A percentile compares a stretch with the other conserved stretches of the same genome.
These are phyloP conservation scores for Hippocampus barbouri DNA, from an alignment of 2,113 vertebrate species.

Conservation along the genomic window DNA sequence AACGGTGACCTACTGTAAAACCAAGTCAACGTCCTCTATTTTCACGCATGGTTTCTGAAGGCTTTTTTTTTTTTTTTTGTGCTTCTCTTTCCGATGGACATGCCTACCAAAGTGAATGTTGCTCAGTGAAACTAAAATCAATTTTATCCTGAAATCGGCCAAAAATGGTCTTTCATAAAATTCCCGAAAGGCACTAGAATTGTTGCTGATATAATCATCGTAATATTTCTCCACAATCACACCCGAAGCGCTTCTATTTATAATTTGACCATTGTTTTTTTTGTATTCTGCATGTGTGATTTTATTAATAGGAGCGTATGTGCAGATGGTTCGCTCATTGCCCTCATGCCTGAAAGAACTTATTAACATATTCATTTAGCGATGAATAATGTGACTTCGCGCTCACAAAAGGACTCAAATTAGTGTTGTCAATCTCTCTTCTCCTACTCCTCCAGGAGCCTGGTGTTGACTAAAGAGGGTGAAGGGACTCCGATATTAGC, in stretches of 20 bases:
- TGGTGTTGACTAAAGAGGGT: background rate
- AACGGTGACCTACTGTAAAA: background rate
- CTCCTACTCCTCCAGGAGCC: background rate
- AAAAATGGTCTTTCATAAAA: background rate
- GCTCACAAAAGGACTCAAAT: background rate
- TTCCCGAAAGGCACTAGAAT: background rate
- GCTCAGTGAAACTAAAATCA: too few relatives aligned
- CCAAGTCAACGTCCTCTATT: background rate
- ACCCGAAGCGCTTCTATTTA: background rate
- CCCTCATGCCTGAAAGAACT: background rate
- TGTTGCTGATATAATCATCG: background rate
- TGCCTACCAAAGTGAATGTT: too few relatives aligned
- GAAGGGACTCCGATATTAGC: background rate
- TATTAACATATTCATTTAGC: background rate
- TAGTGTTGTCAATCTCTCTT: background rate
- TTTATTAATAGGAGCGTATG: background rate
- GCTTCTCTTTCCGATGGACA: background rate
- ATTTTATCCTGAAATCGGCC: background rate
- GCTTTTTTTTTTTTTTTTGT: background rate
- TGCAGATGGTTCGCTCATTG: background rate
- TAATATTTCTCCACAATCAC: background rate
- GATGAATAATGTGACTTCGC: constrained; percentile 6
- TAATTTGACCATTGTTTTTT: background rate
- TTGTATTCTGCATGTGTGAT: background rate
- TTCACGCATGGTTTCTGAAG: background rate